These are phyloP conservation scores for Tupaia chinensis DNA, from an alignment of 2,113 vertebrate species.

Conservation along the genomic window DNA sequence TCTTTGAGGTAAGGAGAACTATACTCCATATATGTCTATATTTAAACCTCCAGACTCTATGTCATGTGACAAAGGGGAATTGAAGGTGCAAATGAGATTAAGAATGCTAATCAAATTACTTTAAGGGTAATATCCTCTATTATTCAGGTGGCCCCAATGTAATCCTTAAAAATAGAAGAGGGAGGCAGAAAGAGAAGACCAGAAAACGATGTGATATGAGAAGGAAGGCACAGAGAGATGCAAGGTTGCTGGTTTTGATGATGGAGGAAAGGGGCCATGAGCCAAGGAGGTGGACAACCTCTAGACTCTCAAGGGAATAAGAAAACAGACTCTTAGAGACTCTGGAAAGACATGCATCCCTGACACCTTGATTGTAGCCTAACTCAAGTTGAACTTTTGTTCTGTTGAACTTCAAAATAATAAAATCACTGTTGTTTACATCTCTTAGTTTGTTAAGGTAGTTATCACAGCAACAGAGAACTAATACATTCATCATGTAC, in stretches of 20 bases:
- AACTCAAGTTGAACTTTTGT: not conserved
- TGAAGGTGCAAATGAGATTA: not conserved
- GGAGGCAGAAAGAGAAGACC: not conserved
- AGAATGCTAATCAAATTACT: not conserved
- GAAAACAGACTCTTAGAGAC: not conserved
- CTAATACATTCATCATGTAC: not conserved
- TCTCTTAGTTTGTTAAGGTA: not conserved
- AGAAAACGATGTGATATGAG: not conserved
- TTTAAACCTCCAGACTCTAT: not conserved
- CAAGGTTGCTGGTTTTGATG: not conserved
- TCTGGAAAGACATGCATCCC: not conserved
- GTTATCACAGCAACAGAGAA: not conserved
- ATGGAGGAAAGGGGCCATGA: not conserved
- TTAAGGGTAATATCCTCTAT: not conserved
- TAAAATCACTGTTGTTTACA: not conserved
- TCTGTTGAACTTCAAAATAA: not conserved
- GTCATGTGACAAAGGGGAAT: not conserved
- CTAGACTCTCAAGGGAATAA: not conserved
- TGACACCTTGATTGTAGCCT: not conserved
- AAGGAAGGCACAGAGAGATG: not conserved
- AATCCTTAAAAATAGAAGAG: not conserved
- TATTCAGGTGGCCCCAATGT: not conserved
- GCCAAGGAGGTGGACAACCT: not conserved
- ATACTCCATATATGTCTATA: not conserved
- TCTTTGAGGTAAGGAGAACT: not conserved